Evolutionary conservation across 2,797 vertebrate genomes (phyloP), one percentile per base, ranked within the genome.

Genomic region (Microctenopoma stevenorrisi): DNA sequence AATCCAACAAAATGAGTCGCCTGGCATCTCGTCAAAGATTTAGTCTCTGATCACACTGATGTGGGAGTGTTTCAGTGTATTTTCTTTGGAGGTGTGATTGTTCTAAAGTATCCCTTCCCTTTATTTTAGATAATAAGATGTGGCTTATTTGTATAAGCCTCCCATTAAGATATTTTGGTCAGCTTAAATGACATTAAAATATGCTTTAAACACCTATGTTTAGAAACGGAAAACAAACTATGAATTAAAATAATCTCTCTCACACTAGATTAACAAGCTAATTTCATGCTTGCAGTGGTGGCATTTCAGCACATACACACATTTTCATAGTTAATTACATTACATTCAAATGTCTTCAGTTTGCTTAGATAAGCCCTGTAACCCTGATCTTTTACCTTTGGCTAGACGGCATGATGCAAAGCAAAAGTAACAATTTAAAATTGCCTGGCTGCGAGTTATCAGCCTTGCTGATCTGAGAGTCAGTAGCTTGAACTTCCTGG

Each of bases 31-130:
- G 62, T 83, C 66, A 79, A 64, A 71, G 69, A 57, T 9, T 30
- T 16, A 26, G 30, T 67, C 68, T 68, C 52, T 46, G 30, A 42
- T 77, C 33, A 69, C 16, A n/a, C 8, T 58, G 58, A 77, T 54
- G 48, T 73, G 14, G 62, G 26, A 64, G 38, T 14, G 42, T 72
- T 67, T 65, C 25, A 30, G 60, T 52, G 56, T 85, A 10, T 79
- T 60, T 76, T 67, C 33, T 53, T 66, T 74, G 49, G 60, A 77
- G 58, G 74, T 72, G 61, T 65, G 58, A 74, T 57, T 68, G 51
- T 57, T 78, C 62, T 71, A 49, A 78, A 73, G 74, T 76, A 65
- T 35, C 26, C 42, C 48, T 48, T 61, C 15, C 51, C 48, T 48
- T 71, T 47, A 64, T 76, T 80, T 72, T 67, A 72, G 43, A 73